Evolutionary conservation across 2,113 vertebrate species (phyloP), one percentile per base, ranked within the genome.

Genomic region (Thymallus thymallus): DNA sequence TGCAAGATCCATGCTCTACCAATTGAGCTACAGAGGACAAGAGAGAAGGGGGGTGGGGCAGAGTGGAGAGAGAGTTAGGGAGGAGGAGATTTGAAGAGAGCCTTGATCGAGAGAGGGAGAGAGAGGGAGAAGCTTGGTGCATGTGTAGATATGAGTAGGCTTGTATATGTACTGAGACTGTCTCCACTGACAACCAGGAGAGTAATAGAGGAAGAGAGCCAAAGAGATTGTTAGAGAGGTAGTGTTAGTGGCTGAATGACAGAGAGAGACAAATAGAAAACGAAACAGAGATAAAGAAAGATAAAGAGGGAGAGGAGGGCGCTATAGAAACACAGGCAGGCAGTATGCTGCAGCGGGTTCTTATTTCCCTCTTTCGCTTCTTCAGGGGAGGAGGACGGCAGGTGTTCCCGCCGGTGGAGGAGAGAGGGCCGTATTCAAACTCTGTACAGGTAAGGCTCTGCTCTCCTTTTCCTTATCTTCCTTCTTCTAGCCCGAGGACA

Each of bases 331-430:
- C 64, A 18, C 10, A 64, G 41, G 35, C 6, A 32, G 30, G 20
- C 32, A 73, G 46, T 26, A 65, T 73, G 45, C 45, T 73, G 41
- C 45, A 65, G 72, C 45, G 48, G 22, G 45, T 73, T 3, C 26
- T 73, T n/a, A 18, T 66, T 66, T 24, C 45, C 13, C 72, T 73
- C 72, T 73, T 73, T 56, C 72, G 72, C 22, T 66, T 73, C 29
- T 51, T 73, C 29, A 65, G 72, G 26, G 72, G 62, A 26, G 61
- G 62, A 32, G 61, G 46, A 55, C 61, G 29, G n/a, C 45, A 51
- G 16, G 20, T 66, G 45, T 24, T 68, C 22, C 72, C 18, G 2
- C 45, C 45, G 3, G 58, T 29, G 35, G 62, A 48, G 41, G 16
- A 55, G 9, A 35, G 45, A 51, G 24, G 61, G 22, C 6, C 9